Base-by-base conservation (phyloP, 2,888 invertebrate genomes). In the Lamproptera curius region DNA sequence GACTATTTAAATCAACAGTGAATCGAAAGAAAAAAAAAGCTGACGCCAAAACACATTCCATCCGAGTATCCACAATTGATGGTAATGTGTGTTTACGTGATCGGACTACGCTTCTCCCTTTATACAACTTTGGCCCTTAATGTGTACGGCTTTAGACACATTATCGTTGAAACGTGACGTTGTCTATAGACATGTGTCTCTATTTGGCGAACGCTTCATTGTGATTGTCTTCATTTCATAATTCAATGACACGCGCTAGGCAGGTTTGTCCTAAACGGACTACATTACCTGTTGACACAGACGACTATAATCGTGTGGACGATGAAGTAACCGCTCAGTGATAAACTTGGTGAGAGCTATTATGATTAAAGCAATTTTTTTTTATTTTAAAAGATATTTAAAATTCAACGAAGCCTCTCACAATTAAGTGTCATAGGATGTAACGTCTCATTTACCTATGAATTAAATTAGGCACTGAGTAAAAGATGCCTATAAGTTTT, bases 41-140 rank as follows among this genome's bases (percentile, higher is more conserved):
- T 58, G 61, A 64, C 66, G 64, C 63, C 64, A 62, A 63, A 66
- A 65, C 62, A 63, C 67, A 69, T 67, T 67, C 65, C 65, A 61
- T 54, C 58, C 56, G 52, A 56, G 63, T 62, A 58, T 63, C 61
- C 62, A 61, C 60, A 60, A 62, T 59, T 58, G 57, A 59, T 56
- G 59, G 61, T 57, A 65, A 65, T 65, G 67, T 65, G 52, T 20
- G 20, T 55, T 58, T 63, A 66, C 67, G 67, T 68, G 67, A 64
- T 61, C 51, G 36, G 63, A 63, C 57, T 65, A 14, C 48, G 28
- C 35, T 39, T 11, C 17, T 10, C 6, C n/a, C 13, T 41, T 31
- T 31, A 51, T 5, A 37, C 51, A 40, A 51, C 51, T 52, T 17
- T 56, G 47, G 52, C 16, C 23, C 46, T 34, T 51, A 46, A 46